A percentile compares a stretch with the other conserved stretches of the same genome.
These are phyloP conservation scores for Apeltes quadracus DNA, from an alignment of 2,113 vertebrate species.

Conservation along the genomic window DNA sequence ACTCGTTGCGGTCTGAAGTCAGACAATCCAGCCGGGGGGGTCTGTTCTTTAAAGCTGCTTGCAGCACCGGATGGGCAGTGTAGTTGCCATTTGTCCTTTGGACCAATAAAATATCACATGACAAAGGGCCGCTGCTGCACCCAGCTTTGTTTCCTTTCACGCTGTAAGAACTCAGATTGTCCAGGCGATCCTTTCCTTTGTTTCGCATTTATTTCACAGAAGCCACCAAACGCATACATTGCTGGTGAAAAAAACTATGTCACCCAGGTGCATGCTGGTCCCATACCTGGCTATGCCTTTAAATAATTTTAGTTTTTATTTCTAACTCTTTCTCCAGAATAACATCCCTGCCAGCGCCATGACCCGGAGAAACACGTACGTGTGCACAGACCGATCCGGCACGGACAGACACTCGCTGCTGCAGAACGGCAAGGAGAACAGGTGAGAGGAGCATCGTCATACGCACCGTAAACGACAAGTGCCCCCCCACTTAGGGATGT, in stretches of 20 bases:
- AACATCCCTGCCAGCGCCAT: constrained; percentile 88
- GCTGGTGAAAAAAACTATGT: too few relatives aligned
- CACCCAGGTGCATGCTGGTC: too few relatives aligned
- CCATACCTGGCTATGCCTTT: too few relatives aligned
- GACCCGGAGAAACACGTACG: constrained; percentile 92
- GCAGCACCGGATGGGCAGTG: neutral
- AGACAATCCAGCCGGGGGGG: neutral
- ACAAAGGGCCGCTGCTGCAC: too few relatives aligned
- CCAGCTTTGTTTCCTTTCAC: too few relatives aligned
- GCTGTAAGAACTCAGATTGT: too few relatives aligned
- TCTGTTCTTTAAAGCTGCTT: neutral
- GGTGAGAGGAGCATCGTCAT: constrained; percentile 63
- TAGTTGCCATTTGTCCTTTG: too few relatives aligned
- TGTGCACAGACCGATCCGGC: constrained; percentile 87
- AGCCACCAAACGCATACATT: too few relatives aligned
- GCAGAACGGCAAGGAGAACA: constrained; percentile 92
- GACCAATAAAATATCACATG: too few relatives aligned
- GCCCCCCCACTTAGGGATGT: neutral
- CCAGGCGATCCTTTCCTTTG: too few relatives aligned
- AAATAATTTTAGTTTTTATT: neutral
- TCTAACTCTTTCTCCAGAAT: constrained; percentile 72
- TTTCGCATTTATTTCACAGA: too few relatives aligned
- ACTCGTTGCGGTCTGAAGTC: neutral
- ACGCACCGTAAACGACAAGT: neutral
- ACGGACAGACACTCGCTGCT: constrained; percentile 84